These are phyloP conservation scores for Drosophila subpulchrella DNA, from an alignment of 1,140 invertebrate genomes.

Conservation along the genomic window DNA sequence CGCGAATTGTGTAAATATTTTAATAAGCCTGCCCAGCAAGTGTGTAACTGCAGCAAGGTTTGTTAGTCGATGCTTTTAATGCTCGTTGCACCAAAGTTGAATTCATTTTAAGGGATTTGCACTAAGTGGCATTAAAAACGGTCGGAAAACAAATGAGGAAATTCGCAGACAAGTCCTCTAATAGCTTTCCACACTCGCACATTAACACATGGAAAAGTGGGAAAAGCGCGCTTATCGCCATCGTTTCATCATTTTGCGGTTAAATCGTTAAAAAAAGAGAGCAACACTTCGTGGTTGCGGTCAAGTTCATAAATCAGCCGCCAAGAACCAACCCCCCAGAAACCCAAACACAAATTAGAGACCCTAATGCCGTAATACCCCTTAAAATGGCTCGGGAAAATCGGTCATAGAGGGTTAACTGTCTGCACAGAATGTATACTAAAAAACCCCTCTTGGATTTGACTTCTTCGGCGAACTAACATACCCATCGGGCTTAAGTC, in stretches of 20 bases:
- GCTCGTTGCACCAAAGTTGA: conserved; percentile 40
- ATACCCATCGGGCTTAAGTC: not conserved
- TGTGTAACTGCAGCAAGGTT: not conserved
- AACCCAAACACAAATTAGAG: conserved; percentile 37
- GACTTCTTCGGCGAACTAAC: not conserved
- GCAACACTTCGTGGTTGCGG: conserved; percentile 74
- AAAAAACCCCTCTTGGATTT: not conserved
- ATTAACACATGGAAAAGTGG: conserved; percentile 14
- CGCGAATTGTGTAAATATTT: not conserved
- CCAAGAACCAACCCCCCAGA: not conserved
- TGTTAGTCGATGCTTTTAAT: conserved; percentile 13
- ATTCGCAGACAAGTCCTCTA: conserved; percentile 74
- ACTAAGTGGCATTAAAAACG: conserved; percentile 71
- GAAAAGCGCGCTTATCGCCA: conserved; percentile 63
- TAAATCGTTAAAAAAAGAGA: conserved; percentile 67
- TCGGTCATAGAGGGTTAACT: not conserved
- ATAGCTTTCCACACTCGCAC: conserved; percentile 67
- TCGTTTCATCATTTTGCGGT: conserved; percentile 81
- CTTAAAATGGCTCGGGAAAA: conserved; percentile 2
- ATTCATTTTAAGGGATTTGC: conserved; percentile 72
- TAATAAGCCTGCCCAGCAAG: not conserved
- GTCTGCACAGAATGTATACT: not conserved
- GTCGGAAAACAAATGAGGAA: conserved; percentile 32
- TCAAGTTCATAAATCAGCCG: conserved; percentile 81
- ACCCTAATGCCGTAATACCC: conserved; percentile 19